Base-by-base conservation (phyloP, 2,797 vertebrate genomes). In the Microctenopoma lineatum region DNA sequence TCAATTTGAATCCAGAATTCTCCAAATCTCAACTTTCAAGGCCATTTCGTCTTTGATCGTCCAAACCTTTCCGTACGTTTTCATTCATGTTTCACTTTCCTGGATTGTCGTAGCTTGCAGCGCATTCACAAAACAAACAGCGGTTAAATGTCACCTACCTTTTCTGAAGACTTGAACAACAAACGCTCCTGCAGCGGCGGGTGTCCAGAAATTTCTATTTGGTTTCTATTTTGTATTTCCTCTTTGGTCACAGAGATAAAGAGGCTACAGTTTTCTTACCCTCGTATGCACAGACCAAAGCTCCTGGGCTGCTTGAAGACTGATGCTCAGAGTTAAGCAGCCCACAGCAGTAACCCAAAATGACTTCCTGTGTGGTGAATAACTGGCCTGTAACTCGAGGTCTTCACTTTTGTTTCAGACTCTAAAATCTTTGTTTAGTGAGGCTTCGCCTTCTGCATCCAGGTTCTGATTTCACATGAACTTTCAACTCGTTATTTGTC, bases 301-400 rank as follows among this genome's bases (percentile, higher is more conserved):
- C 58, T 26, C 26, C 25, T 42, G 15, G 29, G 64, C 52, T 51
- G 38, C 46, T 59, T 70, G 7, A 39, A 38, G 46, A 39, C 18
- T 67, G 32, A 45, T 15, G 68, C 64, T 34, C 4, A 3, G 65
- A 41, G 66, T 39, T n/a, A 36, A 59, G 15, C 66, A 72, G 74
- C 83, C 80, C 73, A 80, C 75, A 75, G 79, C 83, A 51, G 51
- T 50, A 85, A 84, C 63, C 66, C 36, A 45, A 70, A 77, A 68
- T 59, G 25, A 83, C 81, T 92, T 92, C 90, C 90, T 92, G 85
- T 87, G 84, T 84, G 85, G 79, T 82, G 71, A 75, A 53, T 42
- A 44, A 77, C 59, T 83, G 79, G 73, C 84, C 82, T 84, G 26
- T 42, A 77, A 55, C 32, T 7, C 6, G 2, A 75, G 41, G 75